Evolutionary conservation across 2,888 invertebrate species (phyloP), one percentile per base, ranked within the genome.

Genomic region (Dichetophora obliterata): DNA sequence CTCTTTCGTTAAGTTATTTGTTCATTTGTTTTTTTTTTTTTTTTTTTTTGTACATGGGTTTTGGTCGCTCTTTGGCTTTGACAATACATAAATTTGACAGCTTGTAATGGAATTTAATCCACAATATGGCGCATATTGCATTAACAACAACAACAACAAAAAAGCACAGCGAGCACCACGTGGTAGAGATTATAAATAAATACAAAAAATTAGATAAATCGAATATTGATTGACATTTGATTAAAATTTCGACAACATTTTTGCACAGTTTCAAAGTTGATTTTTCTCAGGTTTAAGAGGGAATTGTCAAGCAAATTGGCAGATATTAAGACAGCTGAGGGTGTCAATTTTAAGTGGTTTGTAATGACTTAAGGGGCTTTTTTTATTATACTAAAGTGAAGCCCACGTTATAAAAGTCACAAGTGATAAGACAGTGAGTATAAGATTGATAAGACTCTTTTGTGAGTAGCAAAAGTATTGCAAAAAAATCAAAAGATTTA

Each of bases 31-130:
- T 65, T 34, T 65, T 14, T 65, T n/a, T n/a, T 3, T 34, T 50
- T 48, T 2, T 31, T 65, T 43, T 6, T 19, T 19, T 16, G 14
- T 54, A 34, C 69, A 52, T 65, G 54, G 54, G 54, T 54, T 19
- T 22, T 6, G 19, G 19, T 54, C 9, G 54, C 34, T 65, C 65
- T 52, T 52, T 34, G 54, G 43, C 19, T 48, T 52, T 52, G 54
- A 24, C 54, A 34, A n/a, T 65, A 54, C 65, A 80, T 82, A 80
- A 76, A 76, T 79, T 81, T 81, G 82, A 80, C 82, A 81, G 82
- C 78, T 74, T 77, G 75, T 82, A 82, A 81, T 81, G 79, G 80
- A 82, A 82, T 82, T 80, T 78, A 78, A 81, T 79, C 77, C 79
- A 80, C 73, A 57, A 77, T 77, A 79, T 79, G 65, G 52, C 52